A percentile compares a stretch with the other conserved stretches of the same genome.
Evolutionary conservation across 2,113 vertebrate genomes (phyloP).

Genomic region (Desmodus rotundus): DNA sequence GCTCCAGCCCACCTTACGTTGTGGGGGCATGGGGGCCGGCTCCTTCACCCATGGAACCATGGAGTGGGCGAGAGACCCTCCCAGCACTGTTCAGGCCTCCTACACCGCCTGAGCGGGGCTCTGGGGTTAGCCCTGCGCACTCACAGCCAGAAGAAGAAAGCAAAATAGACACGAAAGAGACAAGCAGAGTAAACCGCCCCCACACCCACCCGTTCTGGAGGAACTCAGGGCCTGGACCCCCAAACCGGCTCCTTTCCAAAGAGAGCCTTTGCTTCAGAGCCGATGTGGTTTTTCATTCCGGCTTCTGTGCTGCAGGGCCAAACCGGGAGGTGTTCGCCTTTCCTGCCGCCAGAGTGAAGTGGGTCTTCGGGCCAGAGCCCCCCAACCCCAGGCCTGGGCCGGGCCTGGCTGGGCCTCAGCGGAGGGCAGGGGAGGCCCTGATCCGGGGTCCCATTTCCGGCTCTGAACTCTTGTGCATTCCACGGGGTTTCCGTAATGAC

Average conservation of each 20-base stretch:
- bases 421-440: rapidly evolving
- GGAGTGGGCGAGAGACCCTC: no score
- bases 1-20: no score
- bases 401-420: not conserved
- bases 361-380: not conserved
- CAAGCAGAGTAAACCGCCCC: not conserved
- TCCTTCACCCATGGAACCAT: not conserved
- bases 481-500: not conserved
- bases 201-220: not conserved
- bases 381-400: not conserved
- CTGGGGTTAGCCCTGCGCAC: not conserved
- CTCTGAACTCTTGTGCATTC: not conserved
- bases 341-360: not conserved
- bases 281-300: not conserved
- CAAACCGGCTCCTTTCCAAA: no score
- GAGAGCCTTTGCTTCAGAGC: not conserved
- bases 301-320: not conserved
- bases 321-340: not conserved
- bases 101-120: no score
- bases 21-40: not conserved
- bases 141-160: not conserved
- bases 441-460: not conserved
- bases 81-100: no score
- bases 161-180: not conserved
- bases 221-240: no score